Base-by-base conservation (phyloP, 64 coral and sea anemone species). In the Astreopora myriophthalma region DNA sequence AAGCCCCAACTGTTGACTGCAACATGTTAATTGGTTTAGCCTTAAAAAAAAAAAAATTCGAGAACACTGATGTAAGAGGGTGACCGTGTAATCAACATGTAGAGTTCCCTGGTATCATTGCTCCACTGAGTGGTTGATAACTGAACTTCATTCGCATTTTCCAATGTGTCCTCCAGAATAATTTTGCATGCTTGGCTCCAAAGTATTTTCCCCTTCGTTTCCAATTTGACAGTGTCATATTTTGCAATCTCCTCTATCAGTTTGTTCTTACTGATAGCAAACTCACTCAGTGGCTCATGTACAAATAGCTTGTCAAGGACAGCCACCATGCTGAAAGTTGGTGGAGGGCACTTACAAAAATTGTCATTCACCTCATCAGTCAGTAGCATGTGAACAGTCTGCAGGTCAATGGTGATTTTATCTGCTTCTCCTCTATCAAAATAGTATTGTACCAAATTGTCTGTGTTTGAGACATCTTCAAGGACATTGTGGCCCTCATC, bases 341-440 rank as follows among this genome's bases (percentile, higher is more conserved):
- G 22, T 23, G 46, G 79, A 60, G 79, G 79, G n/a, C 31, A 60
- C 26, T 51, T 84, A n/a, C 39, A 55, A 34, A 84, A 84, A 19
- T 84, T 24, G 33, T 61, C 29, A 1, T 1, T 62, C 7, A n/a
- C 51, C 31, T 84, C 79, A 64, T 84, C 11, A 22, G 20, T 36
- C 22, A 84, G 29, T 33, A 84, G 28, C 6, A 57, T 57, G 31
- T 27, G 62, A 1, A 84, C 79, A 14, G 79, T 84, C 33, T 46
- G 42, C 27, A 84, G 27, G 62, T 84, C 79, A 12, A 84, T 84
- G 51, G 62, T 25, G 2, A 84, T 9, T 12, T 84, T 51, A 49
- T 93, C 72, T 5, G 92, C 73, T 1, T 94, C 92, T 28, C 85
- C 85, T 83, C 92, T 94, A 11, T 86, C 91, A 93, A 93, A 93